Evolutionary conservation across 2,888 invertebrate genomes (phyloP), one percentile per base, ranked within the genome.

Genomic region (Stenolophus ochropezus): DNA sequence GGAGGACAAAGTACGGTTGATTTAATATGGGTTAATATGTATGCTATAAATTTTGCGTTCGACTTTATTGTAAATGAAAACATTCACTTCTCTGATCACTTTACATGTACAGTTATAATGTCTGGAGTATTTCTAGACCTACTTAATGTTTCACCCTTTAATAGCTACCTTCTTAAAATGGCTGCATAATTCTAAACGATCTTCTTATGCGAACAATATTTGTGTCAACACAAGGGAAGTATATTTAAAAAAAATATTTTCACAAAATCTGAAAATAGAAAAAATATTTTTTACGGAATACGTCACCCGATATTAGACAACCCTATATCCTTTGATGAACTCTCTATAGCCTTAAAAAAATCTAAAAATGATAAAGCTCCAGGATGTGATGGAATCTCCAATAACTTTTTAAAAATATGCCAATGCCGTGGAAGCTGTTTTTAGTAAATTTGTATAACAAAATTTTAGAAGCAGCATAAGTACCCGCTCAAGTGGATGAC

Each of bases 401-500:
- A 65, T 65, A 21, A 65, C n/a, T 65, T 65, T 14, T 69, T 33
- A 20, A 14, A 27, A 27, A 27, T 18, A 33, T 69, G 1, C 69
- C 27, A 18, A 16, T 42, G 33, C 8, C 4, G 8, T 58, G 58
- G 58, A 23, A 18, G n/a, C 20, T 21, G 3, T 58, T 6, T 20
- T 8, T 69, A 33, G 16, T 69, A 14, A 69, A 69, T 65, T 14
- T 65, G 6, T 2, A 20, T 23, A 65, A 65, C 11, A 27, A 23
- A 23, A 65, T 65, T 23, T 23, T 65, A 23, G 20, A 65, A 8
- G 5, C 23, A 65, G 8, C 23, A 23, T 1, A 23, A 23, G 65
- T 65, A 4, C 65, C 27, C 2, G 25, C 5, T 5, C 14, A 65
- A n/a, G n/a, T 27, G 4, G 23, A 65, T 23, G 65, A 65, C 11